Conservation (phyloP, 2,888 invertebrate genomes). For the Drosophila kambysellisi region DNA sequence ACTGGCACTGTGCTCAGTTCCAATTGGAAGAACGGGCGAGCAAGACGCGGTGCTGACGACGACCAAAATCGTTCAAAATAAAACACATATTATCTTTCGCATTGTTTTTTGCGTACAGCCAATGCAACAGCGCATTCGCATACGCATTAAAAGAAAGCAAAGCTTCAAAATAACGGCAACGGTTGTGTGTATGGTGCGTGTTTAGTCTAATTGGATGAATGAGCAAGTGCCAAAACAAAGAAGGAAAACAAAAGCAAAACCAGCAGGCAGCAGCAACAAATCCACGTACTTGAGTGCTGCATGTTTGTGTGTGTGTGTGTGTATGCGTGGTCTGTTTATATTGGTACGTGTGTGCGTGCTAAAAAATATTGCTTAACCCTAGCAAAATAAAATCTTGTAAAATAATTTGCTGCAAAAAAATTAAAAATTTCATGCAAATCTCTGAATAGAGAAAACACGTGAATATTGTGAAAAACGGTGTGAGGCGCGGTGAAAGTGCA, state of each 20-base stretch:
- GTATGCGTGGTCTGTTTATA: slow-evolving; percentile 30
- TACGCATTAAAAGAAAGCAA: slow-evolving; percentile 53
- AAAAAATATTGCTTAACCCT: slow-evolving; percentile 68
- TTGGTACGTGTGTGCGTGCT: slow-evolving; percentile 29
- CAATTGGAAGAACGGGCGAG: slow-evolving; percentile 72
- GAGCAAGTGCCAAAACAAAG: slow-evolving; percentile 50
- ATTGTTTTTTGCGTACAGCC: slow-evolving; percentile 46
- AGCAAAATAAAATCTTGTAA: slow-evolving; percentile 49
- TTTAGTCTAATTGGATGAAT: slow-evolving; percentile 37
- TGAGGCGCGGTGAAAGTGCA: slow-evolving; percentile 65
- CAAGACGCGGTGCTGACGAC: slow-evolving; percentile 57
- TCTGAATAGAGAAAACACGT: slow-evolving; percentile 56
- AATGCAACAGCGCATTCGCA: slow-evolving; percentile 32
- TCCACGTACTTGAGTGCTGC: slow-evolving; percentile 63
- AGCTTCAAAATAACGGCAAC: slow-evolving; percentile 31
- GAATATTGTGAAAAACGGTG: slow-evolving; percentile 61
- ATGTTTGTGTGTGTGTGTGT: slow-evolving; percentile 37
- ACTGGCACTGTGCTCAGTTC: slow-evolving; percentile 59
- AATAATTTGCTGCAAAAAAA: slow-evolving; percentile 35
- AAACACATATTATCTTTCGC: slow-evolving; percentile 47
- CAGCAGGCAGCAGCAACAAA: slow-evolving; percentile 46
- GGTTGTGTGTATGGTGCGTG: slow-evolving; percentile 33
- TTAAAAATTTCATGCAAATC: slow-evolving; percentile 35
- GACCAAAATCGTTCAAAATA: slow-evolving; percentile 52
- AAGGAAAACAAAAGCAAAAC: slow-evolving; percentile 35